Percentiles rank a stretch among this genome's conserved stretches.
Conservation (phyloP, 1,140 invertebrate species). For the Philopotamus ludificatus region DNA sequence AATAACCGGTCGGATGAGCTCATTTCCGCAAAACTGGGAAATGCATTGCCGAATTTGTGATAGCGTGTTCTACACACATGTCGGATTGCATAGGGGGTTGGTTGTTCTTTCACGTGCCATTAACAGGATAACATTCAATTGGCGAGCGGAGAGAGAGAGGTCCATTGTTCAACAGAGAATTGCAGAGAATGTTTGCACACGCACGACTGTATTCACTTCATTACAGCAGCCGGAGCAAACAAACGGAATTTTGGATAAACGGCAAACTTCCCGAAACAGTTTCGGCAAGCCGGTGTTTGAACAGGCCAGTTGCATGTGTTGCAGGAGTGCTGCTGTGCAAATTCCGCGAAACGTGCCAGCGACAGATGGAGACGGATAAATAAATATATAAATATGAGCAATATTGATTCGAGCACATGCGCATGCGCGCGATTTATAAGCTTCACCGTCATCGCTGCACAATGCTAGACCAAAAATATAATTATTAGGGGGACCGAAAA, state of each 20-base stretch:
- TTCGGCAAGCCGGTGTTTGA: constrained; percentile 3
- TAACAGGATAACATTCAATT: constrained; percentile 36
- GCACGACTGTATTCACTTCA: constrained; percentile 30
- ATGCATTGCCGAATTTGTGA: not conserved
- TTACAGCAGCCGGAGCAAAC: constrained; percentile 22
- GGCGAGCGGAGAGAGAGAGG: not conserved
- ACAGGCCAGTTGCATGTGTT: not conserved
- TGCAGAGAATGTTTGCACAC: constrained; percentile 20
- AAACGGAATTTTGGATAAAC: constrained; percentile 12
- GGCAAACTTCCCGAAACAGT: not conserved
- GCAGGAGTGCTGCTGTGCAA: not conserved
- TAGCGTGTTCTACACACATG: not conserved
- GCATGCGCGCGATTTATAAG: no score
- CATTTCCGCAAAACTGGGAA: not conserved
- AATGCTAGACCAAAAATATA: no score
- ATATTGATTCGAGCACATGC: no score
- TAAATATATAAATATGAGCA: no score
- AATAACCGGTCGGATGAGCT: not conserved
- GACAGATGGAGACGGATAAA: no score
- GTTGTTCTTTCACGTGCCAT: constrained; percentile 8
- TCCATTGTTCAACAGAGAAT: constrained; percentile 27
- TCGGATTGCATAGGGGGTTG: not conserved
- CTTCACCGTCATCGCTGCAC: no score
- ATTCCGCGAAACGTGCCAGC: not conserved
- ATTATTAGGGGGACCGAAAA: no score